These are phyloP conservation scores for Eulimnadia texana DNA, from an alignment of 1,140 invertebrate species.

Conservation along the genomic window DNA sequence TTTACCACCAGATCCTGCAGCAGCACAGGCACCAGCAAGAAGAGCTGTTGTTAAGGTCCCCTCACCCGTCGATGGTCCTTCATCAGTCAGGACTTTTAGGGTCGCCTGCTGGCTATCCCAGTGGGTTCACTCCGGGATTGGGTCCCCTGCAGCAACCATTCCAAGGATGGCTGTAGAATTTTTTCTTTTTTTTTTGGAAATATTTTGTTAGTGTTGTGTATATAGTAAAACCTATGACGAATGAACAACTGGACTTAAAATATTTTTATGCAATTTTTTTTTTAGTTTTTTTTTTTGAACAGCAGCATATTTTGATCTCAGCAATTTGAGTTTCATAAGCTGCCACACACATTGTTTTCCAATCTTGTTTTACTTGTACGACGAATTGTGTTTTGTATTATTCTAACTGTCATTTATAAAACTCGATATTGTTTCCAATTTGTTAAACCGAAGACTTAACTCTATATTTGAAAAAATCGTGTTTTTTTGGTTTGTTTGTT, in stretches of 20 bases:
- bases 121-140: constrained; percentile 39
- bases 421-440: too few species aligned
- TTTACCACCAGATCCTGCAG: constrained; percentile 52
- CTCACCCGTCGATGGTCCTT: constrained; percentile 28
- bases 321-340: neutral
- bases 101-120: constrained; percentile 38
- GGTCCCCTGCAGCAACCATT: constrained; percentile 40
- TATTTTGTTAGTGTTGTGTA: too few species aligned
- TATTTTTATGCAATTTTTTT: too few species aligned
- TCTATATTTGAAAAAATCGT: neutral
- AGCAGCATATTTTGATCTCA: too few species aligned
- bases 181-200: too few species aligned
- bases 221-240: too few species aligned
- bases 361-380: neutral
- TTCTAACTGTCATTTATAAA: too few species aligned
- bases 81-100: constrained; percentile 39
- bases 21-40: constrained; percentile 35
- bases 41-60: constrained; percentile 31
- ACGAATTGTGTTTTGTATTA: too few species aligned
- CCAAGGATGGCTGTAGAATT: constrained; percentile 12
- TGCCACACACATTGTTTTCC: neutral
- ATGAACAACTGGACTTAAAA: too few species aligned
- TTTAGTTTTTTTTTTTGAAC: too few species aligned
- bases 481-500: neutral
- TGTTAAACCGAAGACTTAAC: too few species aligned